phyloP scores from a whole-genome alignment of 2,797 vertebrate genomes.

The Nasua narica region DNA sequence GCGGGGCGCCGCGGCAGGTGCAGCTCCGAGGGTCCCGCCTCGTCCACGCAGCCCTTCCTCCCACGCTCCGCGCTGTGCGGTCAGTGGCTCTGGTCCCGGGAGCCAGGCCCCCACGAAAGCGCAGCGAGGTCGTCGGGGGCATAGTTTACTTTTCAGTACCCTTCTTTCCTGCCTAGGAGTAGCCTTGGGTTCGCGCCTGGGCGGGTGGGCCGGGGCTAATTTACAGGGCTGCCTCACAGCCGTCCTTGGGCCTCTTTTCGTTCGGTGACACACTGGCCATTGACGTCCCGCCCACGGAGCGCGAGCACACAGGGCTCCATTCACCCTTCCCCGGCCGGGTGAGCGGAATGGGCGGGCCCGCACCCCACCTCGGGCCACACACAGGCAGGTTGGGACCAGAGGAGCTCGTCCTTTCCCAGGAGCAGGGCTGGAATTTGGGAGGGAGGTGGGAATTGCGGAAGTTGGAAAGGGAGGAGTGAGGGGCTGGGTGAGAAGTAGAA shows the following conservation, averaged over 20 bases:
- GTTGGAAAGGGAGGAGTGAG: not conserved
- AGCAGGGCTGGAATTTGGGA: slow-evolving; percentile 40
- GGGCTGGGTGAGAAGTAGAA: not conserved
- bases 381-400: not conserved
- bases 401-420: not conserved
- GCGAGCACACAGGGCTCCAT: not conserved
- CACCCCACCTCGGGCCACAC: not conserved
- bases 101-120: not conserved
- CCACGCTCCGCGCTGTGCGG: fast-evolving
- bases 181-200: not conserved
- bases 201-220: not conserved
- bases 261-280: not conserved
- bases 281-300: not conserved
- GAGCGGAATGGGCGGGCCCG: not conserved
- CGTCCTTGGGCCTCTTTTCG: not conserved
- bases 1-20: not conserved
- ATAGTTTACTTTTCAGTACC: not conserved
- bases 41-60: not conserved
- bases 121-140: not conserved
- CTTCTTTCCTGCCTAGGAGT: not conserved
- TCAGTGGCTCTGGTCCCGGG: fast-evolving
- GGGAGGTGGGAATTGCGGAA: slow-evolving; percentile 52
- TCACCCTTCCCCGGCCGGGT: not conserved
- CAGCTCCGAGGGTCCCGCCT: fast-evolving
- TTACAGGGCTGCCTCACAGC: not conserved